These are phyloP conservation scores for Genyomyrus donnyi DNA, from an alignment of 2,113 vertebrate genomes.

Conservation along the genomic window DNA sequence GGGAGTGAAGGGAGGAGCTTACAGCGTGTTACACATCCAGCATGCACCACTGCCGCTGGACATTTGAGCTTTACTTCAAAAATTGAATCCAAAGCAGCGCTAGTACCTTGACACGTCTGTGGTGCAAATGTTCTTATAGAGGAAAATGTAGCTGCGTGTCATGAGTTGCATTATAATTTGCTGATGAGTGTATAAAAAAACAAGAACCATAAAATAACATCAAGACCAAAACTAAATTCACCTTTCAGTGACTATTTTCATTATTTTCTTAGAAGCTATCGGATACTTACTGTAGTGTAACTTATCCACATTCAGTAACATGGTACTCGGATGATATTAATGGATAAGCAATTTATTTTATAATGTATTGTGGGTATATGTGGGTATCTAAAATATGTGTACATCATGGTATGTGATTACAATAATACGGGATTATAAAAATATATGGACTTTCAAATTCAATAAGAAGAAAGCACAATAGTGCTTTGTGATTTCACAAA, in stretches of 20 bases:
- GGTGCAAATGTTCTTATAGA: background rate
- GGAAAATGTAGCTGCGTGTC: background rate
- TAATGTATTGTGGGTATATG: background rate
- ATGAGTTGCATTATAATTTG: background rate
- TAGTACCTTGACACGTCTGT: background rate
- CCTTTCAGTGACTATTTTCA: background rate
- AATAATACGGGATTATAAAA: background rate
- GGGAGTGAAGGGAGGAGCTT: background rate
- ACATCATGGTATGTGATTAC: background rate
- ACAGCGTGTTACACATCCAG: background rate
- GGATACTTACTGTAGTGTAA: background rate
- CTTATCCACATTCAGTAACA: background rate
- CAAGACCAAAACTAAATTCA: background rate
- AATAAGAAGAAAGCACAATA: background rate
- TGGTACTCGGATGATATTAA: background rate
- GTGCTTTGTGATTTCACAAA: background rate
- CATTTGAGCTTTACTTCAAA: background rate
- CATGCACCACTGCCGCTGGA: background rate
- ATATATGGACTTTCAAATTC: background rate
- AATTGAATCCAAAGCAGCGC: background rate
- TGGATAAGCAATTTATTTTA: background rate
- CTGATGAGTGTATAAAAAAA: background rate
- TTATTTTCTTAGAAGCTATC: background rate
- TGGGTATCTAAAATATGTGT: background rate
- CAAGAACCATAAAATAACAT: background rate